Conservation (phyloP, 2,888 invertebrate species). For the Heliconius cydno region DNA sequence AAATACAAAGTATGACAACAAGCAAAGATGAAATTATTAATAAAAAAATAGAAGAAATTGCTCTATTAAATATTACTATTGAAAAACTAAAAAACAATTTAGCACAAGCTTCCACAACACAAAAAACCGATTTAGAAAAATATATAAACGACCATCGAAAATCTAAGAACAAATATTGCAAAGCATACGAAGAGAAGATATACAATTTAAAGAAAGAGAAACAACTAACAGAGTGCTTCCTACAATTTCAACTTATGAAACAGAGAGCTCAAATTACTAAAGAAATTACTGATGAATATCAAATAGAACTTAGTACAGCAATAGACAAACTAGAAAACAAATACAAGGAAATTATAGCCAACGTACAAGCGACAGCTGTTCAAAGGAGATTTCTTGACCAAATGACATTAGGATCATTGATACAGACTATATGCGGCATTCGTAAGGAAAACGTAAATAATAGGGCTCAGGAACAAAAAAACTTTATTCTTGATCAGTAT, state of each 20-base stretch:
- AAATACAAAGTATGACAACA: conserved; percentile 53
- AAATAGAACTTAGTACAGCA: conserved; percentile 62
- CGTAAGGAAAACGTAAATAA: conserved; percentile 52
- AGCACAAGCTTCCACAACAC: conserved; percentile 57
- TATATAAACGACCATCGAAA: conserved; percentile 69
- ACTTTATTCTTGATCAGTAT: conserved; percentile 55
- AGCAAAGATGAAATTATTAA: conserved; percentile 57
- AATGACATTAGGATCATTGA: conserved; percentile 67
- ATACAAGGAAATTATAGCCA: conserved; percentile 75
- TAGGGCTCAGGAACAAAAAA: conserved; percentile 42
- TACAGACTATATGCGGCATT: conserved; percentile 65
- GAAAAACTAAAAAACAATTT: conserved; percentile 64
- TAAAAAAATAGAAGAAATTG: conserved; percentile 64
- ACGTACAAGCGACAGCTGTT: conserved; percentile 74
- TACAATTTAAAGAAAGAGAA: conserved; percentile 69
- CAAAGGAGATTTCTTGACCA: conserved; percentile 75
- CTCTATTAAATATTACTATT: conserved; percentile 56
- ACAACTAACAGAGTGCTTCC: conserved; percentile 68
- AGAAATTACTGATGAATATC: conserved; percentile 67
- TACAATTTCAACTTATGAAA: conserved; percentile 69
- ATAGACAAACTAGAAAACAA: conserved; percentile 72
- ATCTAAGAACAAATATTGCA: conserved; percentile 62
- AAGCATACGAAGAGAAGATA: conserved; percentile 66
- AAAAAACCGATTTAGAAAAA: conserved; percentile 61
- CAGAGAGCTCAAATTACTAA: conserved; percentile 70